phyloP scores from a whole-genome alignment of 2,888 invertebrate species.

The Macrosiphum euphorbiae region DNA sequence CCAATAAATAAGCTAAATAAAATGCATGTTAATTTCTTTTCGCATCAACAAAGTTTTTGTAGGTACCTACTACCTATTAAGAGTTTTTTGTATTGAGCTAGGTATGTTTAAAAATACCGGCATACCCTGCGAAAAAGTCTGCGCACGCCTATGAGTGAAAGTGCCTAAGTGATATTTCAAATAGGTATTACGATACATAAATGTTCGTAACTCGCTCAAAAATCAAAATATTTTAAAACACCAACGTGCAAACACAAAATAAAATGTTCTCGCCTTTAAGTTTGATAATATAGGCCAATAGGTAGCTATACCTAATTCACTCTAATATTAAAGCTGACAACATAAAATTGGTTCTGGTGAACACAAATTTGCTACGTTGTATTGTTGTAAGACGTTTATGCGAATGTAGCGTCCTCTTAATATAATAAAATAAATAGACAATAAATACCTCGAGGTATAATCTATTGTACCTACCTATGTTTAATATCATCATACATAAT shows the following conservation, averaged over 20 bases:
- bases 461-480: background rate
- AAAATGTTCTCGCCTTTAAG: background rate
- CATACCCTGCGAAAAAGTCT: too few relatives aligned
- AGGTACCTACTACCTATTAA: too few relatives aligned
- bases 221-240: conserved; percentile 12
- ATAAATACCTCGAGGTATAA: background rate
- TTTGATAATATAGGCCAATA: background rate
- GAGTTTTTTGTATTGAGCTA: too few relatives aligned
- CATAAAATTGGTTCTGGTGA: background rate
- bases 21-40: too few relatives aligned
- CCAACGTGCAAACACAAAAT: background rate
- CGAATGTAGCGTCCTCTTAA: background rate
- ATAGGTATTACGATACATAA: too few relatives aligned
- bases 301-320: background rate
- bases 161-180: too few relatives aligned
- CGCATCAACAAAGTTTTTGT: too few relatives aligned
- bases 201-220: background rate
- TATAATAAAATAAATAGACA: background rate
- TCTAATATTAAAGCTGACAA: background rate
- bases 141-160: too few relatives aligned
- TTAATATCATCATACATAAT: background rate
- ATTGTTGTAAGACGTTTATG: background rate
- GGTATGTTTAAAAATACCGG: too few relatives aligned
- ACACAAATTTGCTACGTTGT: background rate
- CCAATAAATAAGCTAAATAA: too few relatives aligned